These are phyloP conservation scores for Papilio glaucus DNA, from an alignment of 1,140 invertebrate genomes.

Conservation along the genomic window DNA sequence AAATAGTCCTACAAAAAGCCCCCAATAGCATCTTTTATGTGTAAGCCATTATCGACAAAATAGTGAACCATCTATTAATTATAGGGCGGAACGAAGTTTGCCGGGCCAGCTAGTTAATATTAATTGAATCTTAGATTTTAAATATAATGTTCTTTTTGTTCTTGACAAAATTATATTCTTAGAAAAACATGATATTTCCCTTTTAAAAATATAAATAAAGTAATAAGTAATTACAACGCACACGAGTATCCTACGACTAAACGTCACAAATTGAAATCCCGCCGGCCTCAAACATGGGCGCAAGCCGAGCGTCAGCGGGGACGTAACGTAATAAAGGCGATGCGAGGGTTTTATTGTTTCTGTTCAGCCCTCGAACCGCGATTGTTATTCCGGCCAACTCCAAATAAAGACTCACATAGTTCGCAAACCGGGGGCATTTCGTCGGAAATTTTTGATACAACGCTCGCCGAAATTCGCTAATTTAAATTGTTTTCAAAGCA, in stretches of 20 bases:
- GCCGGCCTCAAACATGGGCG: constrained; percentile 4
- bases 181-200: no score
- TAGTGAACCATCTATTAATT: no score
- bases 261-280: constrained; percentile 26
- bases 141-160: no score
- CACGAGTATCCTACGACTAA: neutral
- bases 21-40: no score
- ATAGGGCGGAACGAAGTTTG: no score
- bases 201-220: neutral
- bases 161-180: no score
- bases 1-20: no score
- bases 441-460: constrained; percentile 20
- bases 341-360: neutral
- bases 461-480: constrained; percentile 24
- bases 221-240: neutral
- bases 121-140: no score
- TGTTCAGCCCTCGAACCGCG: constrained; percentile 6
- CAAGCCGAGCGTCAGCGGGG: constrained; percentile 7
- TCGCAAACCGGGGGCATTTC: neutral
- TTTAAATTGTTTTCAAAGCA: constrained; percentile 27
- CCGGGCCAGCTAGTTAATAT: no score
- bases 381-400: constrained; percentile 6
- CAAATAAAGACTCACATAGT: constrained; percentile 20
- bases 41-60: no score
- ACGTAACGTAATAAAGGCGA: constrained; percentile 25